Evolutionary conservation across 1,140 invertebrate species (phyloP).

Genomic region (Arion vulgaris): DNA sequence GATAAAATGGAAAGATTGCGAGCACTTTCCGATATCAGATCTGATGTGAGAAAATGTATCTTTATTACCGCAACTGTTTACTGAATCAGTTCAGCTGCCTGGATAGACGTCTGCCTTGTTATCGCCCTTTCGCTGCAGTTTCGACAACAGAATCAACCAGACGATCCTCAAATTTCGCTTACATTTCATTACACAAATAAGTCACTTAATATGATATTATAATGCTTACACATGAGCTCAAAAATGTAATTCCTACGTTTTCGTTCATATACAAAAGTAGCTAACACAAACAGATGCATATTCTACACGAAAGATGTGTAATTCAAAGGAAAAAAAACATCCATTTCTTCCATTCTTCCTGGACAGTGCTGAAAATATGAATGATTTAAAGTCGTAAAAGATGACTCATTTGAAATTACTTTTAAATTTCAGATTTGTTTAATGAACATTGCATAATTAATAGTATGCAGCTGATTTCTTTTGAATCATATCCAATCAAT

Average conservation of each 20-base stretch:
- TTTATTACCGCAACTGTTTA: too few relatives aligned
- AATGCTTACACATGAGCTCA: not conserved
- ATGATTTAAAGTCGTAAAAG: conserved; percentile 26
- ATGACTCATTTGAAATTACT: conserved; percentile 16
- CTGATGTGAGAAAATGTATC: too few relatives aligned
- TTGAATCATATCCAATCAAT: too few relatives aligned
- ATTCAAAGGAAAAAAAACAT: not conserved
- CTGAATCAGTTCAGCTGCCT: too few relatives aligned
- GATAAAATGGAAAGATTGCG: too few relatives aligned
- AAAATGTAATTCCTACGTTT: not conserved
- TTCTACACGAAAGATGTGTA: too few relatives aligned
- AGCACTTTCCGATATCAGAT: too few relatives aligned
- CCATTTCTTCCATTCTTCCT: conserved; percentile 26
- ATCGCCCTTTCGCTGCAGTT: not conserved
- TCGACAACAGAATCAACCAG: not conserved
- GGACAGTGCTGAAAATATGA: conserved; percentile 13
- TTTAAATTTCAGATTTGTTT: too few relatives aligned
- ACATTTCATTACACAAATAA: not conserved
- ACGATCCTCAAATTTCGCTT: not conserved
- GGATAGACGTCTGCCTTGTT: too few relatives aligned
- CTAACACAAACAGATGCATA: not conserved
- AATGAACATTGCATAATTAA: too few relatives aligned
- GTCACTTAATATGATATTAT: not conserved
- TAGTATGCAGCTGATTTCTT: too few relatives aligned
- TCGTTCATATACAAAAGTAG: not conserved